Percentiles rank a stretch among this genome's conserved stretches.
phyloP scores from a whole-genome alignment of 2,797 vertebrate species.

The Lagocephalus sceleratus region DNA sequence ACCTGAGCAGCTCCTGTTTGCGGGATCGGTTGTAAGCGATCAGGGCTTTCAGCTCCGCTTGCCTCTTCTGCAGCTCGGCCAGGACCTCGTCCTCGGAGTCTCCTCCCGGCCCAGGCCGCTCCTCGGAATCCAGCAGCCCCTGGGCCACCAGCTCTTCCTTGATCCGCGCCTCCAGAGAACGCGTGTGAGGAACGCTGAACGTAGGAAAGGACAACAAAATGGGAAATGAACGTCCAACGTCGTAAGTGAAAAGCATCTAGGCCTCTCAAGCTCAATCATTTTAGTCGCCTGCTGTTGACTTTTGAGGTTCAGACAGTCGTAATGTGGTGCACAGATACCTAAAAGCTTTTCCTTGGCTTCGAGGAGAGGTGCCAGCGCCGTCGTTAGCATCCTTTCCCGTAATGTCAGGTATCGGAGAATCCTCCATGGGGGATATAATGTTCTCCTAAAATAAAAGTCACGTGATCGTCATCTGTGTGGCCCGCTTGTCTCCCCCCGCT shows the following conservation, averaged over 20 bases:
- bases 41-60: constrained; percentile 94
- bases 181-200: constrained; percentile 91
- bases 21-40: constrained; percentile 89
- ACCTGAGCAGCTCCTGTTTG: constrained; percentile 95
- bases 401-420: constrained; percentile 95
- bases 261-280: no score
- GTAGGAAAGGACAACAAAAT: neutral
- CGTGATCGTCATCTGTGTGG: neutral
- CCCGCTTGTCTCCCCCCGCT: neutral
- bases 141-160: constrained; percentile 97
- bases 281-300: neutral
- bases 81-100: constrained; percentile 95
- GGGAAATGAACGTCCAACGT: neutral
- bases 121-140: constrained; percentile 92
- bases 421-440: constrained; percentile 98
- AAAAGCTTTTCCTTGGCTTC: constrained; percentile 96
- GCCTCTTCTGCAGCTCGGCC: constrained; percentile 91
- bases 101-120: constrained; percentile 85
- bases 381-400: constrained; percentile 87
- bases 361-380: constrained; percentile 91
- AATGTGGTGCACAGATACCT: constrained; percentile 72
- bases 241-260: no score
- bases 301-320: neutral
- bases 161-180: constrained; percentile 92
- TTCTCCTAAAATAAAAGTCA: constrained; percentile 81